Evolutionary conservation across 1,140 invertebrate genomes (phyloP), one percentile per base, ranked within the genome.

Genomic region (Drosophila virilis): DNA sequence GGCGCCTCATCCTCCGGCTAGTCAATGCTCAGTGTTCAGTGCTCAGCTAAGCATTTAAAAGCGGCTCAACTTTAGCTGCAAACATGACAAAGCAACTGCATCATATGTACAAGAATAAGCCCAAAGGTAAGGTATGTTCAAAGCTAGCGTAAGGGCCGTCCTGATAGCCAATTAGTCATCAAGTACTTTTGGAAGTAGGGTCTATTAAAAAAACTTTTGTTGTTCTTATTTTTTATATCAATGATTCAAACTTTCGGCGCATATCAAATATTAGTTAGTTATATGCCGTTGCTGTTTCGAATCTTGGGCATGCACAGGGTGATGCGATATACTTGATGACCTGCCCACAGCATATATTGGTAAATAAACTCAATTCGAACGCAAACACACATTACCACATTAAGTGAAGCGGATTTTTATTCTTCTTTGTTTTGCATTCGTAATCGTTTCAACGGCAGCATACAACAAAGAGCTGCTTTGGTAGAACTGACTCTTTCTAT

Each of bases 1-100:
- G 15, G 8, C 15, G 6, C 28, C n/a, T 46, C 10, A 5, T 40
- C 46, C 8, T 33, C 22, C 28, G 9, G 12, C 32, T 8, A 5
- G 6, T 57, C 12, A 40, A 38, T 43, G 17, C 12, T 42, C 57
- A 43, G 42, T n/a, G 32, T 28, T 32, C n/a, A 15, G 28, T 46
- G 57, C n/a, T 48, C 43, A 37, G 43, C 12, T 46, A 12, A 48
- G 42, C 42, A 33, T 69, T 69, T 69, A 69, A 69, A 69, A 60
- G 67, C 57, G 58, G 67, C 58, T 70, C 48, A 61, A 33, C 58
- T 52, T 52, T 45, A 3, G 54, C 43, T 57, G 33, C 17, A 42
- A 40, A n/a, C 12, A 38, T 33, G 22, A 45, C 43, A 50, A 67
- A 67, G 42, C 48, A 64, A 65, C 35, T 43, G 42, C 32, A 22